Evolutionary conservation across 1,140 invertebrate species (phyloP), one percentile per base, ranked within the genome.

Genomic region (Caenorhabditis latens): DNA sequence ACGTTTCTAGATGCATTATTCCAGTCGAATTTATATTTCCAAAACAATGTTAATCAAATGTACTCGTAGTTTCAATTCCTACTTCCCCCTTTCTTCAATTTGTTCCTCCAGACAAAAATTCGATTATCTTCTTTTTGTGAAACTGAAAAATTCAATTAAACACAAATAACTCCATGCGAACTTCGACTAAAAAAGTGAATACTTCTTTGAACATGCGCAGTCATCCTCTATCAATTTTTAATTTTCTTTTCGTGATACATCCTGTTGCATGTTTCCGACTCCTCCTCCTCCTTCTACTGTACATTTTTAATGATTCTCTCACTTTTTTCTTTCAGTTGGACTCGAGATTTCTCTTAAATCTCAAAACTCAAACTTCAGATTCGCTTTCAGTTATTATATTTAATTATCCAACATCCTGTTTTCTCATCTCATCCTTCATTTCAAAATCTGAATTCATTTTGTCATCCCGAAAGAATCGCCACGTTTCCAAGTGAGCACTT

Each of bases 221-320:
- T 79, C 71, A 79, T 79, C 71, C 21, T 48, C 71, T 50, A 79
- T 79, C 43, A 50, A 79, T 79, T 79, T 79, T 79, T 79, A 79
- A 79, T 79, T 79, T 24, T 5, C 46, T 11, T 79, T 79, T 79
- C 46, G 71, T 79, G 71, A 53, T n/a, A 19, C 13, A 16, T 14
- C 50, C 50, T 9, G 8, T 79, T 79, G 71, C 71, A 79, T 79
- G 43, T 79, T 79, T 79, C 71, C 24, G 14, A 71, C 63, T 58
- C 21, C 21, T 58, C 21, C 61, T 40, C 24, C 61, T 63, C 24
- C 61, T 63, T 11, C 61, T 71, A 46, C 65, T 71, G 65, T 71
- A 71, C 65, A 71, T 71, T 19, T n/a, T 71, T 71, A 46, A 71
- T 71, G 61, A 63, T 24, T 63, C 24, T 32, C 32, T 32, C 32